Percentiles rank a stretch among this genome's conserved stretches.
phyloP scores from a whole-genome alignment of 2,113 vertebrate species.

The Tachysurus vachellii region DNA sequence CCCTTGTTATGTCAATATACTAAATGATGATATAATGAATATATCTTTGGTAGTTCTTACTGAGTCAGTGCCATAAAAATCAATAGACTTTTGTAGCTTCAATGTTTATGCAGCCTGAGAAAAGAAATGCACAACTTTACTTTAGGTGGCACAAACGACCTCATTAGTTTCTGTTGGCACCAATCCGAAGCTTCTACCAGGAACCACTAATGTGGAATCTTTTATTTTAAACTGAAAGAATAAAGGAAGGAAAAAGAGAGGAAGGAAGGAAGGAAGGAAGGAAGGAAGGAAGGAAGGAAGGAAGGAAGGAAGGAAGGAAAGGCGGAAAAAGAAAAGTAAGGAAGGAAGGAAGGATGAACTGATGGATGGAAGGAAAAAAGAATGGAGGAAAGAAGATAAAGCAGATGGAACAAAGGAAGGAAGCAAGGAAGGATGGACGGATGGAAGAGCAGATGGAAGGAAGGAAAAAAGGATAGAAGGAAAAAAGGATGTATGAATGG shows the following conservation, averaged over 20 bases:
- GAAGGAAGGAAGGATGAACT: not conserved
- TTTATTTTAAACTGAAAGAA: not conserved
- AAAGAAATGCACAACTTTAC: not conserved
- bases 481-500: not conserved
- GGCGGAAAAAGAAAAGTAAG: too few relatives aligned
- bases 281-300: not conserved
- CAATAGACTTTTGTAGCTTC: not conserved
- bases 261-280: not conserved
- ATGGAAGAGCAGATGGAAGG: not conserved
- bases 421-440: not conserved
- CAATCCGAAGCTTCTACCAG: not conserved
- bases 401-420: too few relatives aligned
- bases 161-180: not conserved
- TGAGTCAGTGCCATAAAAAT: not conserved
- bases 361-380: not conserved
- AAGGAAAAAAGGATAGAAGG: not conserved
- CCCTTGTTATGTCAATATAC: not conserved
- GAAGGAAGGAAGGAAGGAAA: too few relatives aligned
- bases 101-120: not conserved
- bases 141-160: not conserved
- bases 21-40: not conserved
- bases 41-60: not conserved
- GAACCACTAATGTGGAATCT: not conserved
- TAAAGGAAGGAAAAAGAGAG: too few relatives aligned
- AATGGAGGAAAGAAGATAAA: not conserved